Base-by-base conservation (phyloP, 2,888 invertebrate genomes). In the Nephrotoma guestfalica region DNA sequence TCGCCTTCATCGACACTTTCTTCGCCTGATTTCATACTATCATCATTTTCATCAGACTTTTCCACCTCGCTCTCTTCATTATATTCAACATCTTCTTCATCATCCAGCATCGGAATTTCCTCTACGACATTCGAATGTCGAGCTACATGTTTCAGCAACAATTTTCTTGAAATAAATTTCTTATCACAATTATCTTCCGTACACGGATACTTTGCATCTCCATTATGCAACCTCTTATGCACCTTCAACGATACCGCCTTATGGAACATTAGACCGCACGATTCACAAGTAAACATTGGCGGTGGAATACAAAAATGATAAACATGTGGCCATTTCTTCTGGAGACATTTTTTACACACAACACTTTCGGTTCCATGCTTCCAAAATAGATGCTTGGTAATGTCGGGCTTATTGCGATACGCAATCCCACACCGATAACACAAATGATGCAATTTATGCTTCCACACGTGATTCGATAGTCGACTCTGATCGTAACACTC, bases 351-450 rank as follows among this genome's bases (percentile, higher is more conserved):
- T 90, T 96, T 96, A 90, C 97, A 97, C 47, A 95, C 91, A 2
- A 96, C 95, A 91, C 97, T 97, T 90, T 97, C 96, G 2, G 97
- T 97, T 40, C 97, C 97, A 91, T 97, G 97, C 91, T 97, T 97
- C 97, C 97, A 97, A 90, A 97, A 97, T 87, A 97, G 92, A 92
- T 97, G 97, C 90, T 96, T 96, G 15, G 96, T 96, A 87, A 97
- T 97, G 89, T 97, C 97, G 86, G 95, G 95, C 90, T 97, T 97
- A 91, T 97, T 97, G 88, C 96, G 94, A 90, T 97, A 97, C 0
- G 97, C 95, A 88, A 97, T 96, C 45, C 96, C 96, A 90, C 97
- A 97, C 41, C 97, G 94, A 90, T 97, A 97, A 90, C 97, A 97
- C 87, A 96, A 92, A 91, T 97, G 97, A 90, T 96, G 95, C 71